Evolutionary conservation across 2,888 invertebrate species (phyloP).

Genomic region (Branchipolynoe longqiensis): DNA sequence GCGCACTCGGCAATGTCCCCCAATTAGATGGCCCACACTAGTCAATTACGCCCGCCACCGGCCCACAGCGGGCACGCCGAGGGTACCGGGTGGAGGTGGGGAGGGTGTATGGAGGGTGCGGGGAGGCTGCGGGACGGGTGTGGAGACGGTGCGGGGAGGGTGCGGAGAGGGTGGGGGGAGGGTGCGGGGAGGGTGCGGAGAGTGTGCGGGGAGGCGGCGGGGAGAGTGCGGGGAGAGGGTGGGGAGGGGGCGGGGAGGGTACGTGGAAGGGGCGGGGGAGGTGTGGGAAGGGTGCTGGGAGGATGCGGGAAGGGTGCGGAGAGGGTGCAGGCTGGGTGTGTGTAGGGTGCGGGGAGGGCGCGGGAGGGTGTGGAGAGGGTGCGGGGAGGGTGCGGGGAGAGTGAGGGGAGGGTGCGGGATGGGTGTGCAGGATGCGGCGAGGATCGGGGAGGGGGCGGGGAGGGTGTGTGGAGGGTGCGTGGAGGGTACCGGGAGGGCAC

Average conservation of each 20-base stretch:
- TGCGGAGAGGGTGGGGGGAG: conserved; percentile 23
- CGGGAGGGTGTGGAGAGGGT: not conserved
- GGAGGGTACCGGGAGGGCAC: no score
- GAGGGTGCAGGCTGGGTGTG: not conserved
- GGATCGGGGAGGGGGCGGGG: not conserved
- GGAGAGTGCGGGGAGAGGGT: not conserved
- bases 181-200: not conserved
- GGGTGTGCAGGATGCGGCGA: no score
- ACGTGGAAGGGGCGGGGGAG: not conserved
- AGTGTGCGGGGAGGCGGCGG: not conserved
- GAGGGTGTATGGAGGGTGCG: not conserved
- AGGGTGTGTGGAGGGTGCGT: conserved; percentile 21
- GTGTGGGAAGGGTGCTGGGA: not conserved
- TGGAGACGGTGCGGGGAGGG: not conserved
- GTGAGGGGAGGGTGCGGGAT: not conserved
- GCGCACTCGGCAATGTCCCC: conserved; percentile 48
- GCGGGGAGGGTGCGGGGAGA: not conserved
- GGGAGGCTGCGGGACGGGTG: not conserved
- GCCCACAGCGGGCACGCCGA: no score
- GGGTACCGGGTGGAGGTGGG: not conserved
- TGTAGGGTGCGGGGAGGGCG: not conserved
- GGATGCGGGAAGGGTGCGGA: not conserved
- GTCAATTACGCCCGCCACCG: conserved; percentile 52
- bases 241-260: not conserved
- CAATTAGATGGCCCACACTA: conserved; percentile 55